Evolutionary conservation across 1,140 invertebrate species (phyloP).

Genomic region (Lepidostoma basale): DNA sequence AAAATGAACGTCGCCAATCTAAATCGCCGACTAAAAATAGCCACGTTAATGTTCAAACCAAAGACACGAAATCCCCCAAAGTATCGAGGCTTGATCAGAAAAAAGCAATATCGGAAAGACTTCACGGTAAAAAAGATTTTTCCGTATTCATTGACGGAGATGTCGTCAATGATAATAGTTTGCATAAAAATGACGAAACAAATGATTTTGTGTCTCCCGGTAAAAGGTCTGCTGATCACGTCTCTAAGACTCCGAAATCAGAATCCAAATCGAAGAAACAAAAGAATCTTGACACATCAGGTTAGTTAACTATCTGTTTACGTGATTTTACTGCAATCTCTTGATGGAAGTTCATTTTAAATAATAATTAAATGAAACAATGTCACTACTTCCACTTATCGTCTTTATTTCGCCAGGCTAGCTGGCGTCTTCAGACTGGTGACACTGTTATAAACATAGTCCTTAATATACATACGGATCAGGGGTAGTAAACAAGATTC

Average conservation of each 20-base stretch:
- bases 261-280: slow-evolving; percentile 53
- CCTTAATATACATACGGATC: too few species aligned
- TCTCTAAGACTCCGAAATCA: slow-evolving; percentile 46
- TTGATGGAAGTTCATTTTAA: too few species aligned
- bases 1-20: neutral
- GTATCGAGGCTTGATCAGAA: slow-evolving; percentile 29
- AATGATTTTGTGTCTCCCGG: slow-evolving; percentile 38
- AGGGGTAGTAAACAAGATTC: too few species aligned
- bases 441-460: too few species aligned
- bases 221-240: slow-evolving; percentile 36
- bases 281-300: slow-evolving; percentile 44
- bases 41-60: neutral
- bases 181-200: slow-evolving; percentile 44
- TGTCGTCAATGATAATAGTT: slow-evolving; percentile 45
- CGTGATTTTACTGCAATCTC: too few species aligned
- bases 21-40: neutral
- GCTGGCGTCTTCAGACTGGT: too few species aligned
- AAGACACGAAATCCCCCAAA: neutral
- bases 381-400: too few species aligned
- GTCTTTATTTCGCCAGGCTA: too few species aligned
- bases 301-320: too few species aligned
- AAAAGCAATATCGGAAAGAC: slow-evolving; percentile 48
- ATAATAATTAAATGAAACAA: too few species aligned
- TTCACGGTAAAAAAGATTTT: slow-evolving; percentile 51
- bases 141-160: slow-evolving; percentile 50